phyloP scores from a whole-genome alignment of 2,113 vertebrate genomes.

The Apaloderma vittatum region DNA sequence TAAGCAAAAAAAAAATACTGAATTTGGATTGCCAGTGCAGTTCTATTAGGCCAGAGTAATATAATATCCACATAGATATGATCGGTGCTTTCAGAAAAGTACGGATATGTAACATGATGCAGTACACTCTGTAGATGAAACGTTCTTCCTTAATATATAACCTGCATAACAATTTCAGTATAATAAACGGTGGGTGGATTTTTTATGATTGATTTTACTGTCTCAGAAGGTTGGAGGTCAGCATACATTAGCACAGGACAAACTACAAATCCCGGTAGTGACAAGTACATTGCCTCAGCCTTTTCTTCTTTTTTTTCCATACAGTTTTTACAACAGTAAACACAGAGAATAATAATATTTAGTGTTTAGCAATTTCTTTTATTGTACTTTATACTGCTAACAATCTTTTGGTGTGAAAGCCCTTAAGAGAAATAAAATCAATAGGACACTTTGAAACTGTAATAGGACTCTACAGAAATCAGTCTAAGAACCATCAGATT shows the following conservation, averaged over 20 bases:
- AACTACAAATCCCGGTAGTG: conserved; percentile 39
- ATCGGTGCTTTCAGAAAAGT: conserved; percentile 22
- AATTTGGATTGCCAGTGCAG: conserved; percentile 5
- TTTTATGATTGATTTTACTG: conserved; percentile 28
- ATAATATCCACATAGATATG: background rate
- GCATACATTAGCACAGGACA: conserved; percentile 4
- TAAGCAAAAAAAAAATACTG: conserved; percentile 2
- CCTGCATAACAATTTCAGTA: conserved; percentile 16
- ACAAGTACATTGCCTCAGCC: background rate
- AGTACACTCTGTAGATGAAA: conserved; percentile 4
- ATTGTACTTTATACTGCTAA: conserved; percentile 3
- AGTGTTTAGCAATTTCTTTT: conserved; percentile 50
- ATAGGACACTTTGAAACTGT: conserved; percentile 42
- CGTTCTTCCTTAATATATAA: background rate
- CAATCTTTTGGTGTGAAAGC: conserved; percentile 6
- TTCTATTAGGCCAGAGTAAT: conserved; percentile 33
- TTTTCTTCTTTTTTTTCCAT: background rate
- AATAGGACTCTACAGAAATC: conserved; percentile 39
- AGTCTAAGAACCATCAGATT: background rate
- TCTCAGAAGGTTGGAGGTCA: conserved; percentile 17
- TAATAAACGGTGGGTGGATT: conserved; percentile 8
- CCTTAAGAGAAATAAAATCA: conserved; percentile 54
- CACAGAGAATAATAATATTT: conserved; percentile 25
- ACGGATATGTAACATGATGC: background rate
- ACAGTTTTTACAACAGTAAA: conserved; percentile 22